Conservation (phyloP, 2,113 vertebrate species). For the Panthera uncia region DNA sequence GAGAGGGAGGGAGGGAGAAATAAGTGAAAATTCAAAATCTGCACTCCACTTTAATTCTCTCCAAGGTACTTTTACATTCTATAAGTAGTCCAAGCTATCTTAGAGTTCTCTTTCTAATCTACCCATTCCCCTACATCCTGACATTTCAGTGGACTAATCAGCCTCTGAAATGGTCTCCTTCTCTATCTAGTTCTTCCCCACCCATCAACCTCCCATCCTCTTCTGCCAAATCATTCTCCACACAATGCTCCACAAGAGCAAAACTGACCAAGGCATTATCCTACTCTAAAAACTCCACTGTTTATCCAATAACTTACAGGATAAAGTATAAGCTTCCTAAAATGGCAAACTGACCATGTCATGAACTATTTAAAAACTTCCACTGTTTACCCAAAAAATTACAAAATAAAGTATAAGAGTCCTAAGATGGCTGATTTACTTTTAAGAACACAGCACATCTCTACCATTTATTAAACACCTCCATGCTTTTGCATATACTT, state of each 20-base stretch:
- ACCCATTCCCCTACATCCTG: not conserved
- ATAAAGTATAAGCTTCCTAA: not conserved
- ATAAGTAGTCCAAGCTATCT: not conserved
- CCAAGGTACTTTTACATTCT: not conserved
- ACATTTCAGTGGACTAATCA: not conserved
- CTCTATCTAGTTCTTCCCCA: not conserved
- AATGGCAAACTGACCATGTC: not conserved
- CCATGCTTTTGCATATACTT: not conserved
- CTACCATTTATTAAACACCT: not conserved
- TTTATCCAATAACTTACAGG: not conserved
- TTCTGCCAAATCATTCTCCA: not conserved
- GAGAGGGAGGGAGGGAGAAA: not conserved
- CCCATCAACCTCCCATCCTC: not conserved
- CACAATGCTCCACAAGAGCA: not conserved
- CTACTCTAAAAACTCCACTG: not conserved
- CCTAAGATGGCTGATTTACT: not conserved
- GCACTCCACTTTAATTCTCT: not conserved
- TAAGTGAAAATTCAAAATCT: slow-evolving; percentile 25
- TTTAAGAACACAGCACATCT: not conserved
- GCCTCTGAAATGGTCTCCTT: not conserved
- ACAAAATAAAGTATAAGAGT: not conserved
- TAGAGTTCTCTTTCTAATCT: not conserved
- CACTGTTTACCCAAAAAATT: slow-evolving; percentile 5
- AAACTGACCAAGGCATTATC: not conserved
- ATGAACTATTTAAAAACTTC: not conserved